phyloP scores from a whole-genome alignment of 2,888 invertebrate genomes.

The Ganaspis brasiliensis region DNA sequence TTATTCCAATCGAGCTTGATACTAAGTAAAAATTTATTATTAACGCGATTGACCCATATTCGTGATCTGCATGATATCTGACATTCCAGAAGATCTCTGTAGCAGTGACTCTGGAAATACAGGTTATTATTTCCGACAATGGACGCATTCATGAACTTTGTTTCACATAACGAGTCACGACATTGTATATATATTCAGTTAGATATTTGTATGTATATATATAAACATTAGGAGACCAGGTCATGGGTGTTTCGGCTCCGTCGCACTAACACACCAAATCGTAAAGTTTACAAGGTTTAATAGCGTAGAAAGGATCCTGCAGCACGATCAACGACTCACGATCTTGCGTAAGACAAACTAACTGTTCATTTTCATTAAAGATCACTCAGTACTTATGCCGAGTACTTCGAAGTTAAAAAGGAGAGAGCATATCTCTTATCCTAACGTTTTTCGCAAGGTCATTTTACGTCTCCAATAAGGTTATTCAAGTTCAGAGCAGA shows the following conservation, averaged over 20 bases:
- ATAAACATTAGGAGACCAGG: slow-evolving; percentile 4
- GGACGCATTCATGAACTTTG: slow-evolving; percentile 29
- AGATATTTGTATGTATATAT: not conserved
- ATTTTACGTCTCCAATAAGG: not conserved
- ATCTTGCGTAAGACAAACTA: slow-evolving; percentile 12
- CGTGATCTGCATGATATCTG: slow-evolving; percentile 5
- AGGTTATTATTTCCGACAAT: slow-evolving; percentile 23
- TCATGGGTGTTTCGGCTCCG: not conserved
- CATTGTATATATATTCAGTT: slow-evolving; percentile 10
- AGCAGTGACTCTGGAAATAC: not conserved
- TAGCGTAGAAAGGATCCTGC: not conserved
- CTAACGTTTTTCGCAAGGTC: not conserved
- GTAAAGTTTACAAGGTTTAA: slow-evolving; percentile 6
- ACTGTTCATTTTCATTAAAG: slow-evolving; percentile 19
- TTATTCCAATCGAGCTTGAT: too few relatives aligned
- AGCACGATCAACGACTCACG: slow-evolving; percentile 15
- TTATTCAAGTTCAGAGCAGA: too few relatives aligned
- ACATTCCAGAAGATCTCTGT: not conserved
- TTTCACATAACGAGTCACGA: slow-evolving; percentile 16
- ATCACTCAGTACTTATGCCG: slow-evolving; percentile 1
- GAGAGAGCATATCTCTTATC: not conserved
- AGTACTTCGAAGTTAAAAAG: not conserved
- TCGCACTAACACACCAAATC: slow-evolving; percentile 7
- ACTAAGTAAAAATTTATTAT: not conserved
- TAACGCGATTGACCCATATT: not conserved